Conservation (phyloP, 30 jellyfish, hydroid and myxozoan genomes). For the Nemopilema nomurai region DNA sequence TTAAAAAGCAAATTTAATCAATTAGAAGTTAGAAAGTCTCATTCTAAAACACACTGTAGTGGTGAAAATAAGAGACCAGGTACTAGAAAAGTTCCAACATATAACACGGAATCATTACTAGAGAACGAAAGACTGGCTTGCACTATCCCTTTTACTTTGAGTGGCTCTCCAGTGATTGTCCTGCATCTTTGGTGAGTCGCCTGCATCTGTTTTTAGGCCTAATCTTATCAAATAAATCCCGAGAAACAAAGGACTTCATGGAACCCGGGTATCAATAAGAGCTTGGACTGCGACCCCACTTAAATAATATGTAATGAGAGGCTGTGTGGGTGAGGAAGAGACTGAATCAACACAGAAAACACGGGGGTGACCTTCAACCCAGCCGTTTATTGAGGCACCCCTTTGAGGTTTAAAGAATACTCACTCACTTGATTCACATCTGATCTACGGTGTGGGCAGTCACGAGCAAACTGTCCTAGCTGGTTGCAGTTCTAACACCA, state of each 20-base stretch:
- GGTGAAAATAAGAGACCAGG: slow-evolving; percentile 8
- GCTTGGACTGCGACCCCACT: slow-evolving; percentile 52
- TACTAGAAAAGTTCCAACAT: slow-evolving; percentile 22
- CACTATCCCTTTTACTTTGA: slow-evolving; percentile 19
- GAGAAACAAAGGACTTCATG: slow-evolving; percentile 48
- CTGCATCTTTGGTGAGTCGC: background rate
- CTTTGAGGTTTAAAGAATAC: slow-evolving; percentile 49
- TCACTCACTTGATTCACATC: background rate
- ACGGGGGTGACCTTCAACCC: slow-evolving; percentile 63
- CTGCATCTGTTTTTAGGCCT: slow-evolving; percentile 12
- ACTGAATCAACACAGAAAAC: slow-evolving; percentile 5
- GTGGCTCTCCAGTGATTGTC: slow-evolving; percentile 47
- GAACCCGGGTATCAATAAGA: slow-evolving; percentile 44
- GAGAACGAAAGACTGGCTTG: slow-evolving; percentile 19
- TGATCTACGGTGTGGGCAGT: no score
- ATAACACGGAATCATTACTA: slow-evolving; percentile 7
- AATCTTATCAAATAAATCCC: slow-evolving; percentile 22
- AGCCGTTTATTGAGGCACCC: slow-evolving; percentile 67
- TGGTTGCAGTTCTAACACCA: slow-evolving; percentile 47
- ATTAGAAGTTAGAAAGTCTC: slow-evolving; percentile 38
- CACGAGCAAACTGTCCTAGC: slow-evolving; percentile 27
- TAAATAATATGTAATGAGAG: slow-evolving; percentile 17
- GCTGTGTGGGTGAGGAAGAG: slow-evolving; percentile 5
- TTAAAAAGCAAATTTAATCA: background rate
- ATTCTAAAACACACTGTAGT: slow-evolving; percentile 43